A percentile compares a stretch with the other conserved stretches of the same genome.
Evolutionary conservation across 2,113 vertebrate species (phyloP).

Genomic region (Okapia johnstoni): DNA sequence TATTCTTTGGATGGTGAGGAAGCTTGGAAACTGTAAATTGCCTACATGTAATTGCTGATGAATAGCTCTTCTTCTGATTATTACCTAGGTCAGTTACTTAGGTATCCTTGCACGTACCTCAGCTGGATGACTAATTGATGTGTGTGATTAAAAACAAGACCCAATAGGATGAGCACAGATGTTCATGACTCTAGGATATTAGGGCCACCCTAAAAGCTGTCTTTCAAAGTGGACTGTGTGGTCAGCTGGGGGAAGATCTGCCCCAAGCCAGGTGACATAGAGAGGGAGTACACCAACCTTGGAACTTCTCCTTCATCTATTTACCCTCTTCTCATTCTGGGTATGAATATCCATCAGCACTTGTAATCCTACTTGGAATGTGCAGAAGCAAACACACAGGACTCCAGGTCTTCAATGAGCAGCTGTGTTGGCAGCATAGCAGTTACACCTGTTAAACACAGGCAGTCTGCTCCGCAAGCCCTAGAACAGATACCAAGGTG

Average conservation of each 20-base stretch:
- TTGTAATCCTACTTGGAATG: not conserved
- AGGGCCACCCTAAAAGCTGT: not conserved
- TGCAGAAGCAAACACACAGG: not conserved
- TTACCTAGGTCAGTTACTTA: not conserved
- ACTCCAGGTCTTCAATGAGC: not conserved
- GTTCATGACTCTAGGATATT: not conserved
- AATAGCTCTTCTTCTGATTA: not conserved
- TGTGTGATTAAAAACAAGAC: not conserved
- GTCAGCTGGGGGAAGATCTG: not conserved
- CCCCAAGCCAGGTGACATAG: not conserved
- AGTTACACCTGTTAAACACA: not conserved
- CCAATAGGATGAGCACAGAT: not conserved
- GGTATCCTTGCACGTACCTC: not conserved
- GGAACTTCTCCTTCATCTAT: not conserved
- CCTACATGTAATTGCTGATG: not conserved
- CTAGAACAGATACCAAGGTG: not conserved
- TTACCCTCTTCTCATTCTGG: not conserved
- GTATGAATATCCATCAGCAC: not conserved
- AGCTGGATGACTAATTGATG: not conserved
- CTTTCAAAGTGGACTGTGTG: not conserved
- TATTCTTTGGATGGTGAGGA: not conserved
- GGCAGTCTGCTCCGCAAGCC: not conserved
- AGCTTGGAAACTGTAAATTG: not conserved
- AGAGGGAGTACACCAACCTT: not conserved
- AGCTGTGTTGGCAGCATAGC: not conserved